Percentiles rank a stretch among this genome's conserved stretches.
These are phyloP conservation scores for Takifugu ocellatus DNA, from an alignment of 2,797 vertebrate genomes.

Conservation along the genomic window DNA sequence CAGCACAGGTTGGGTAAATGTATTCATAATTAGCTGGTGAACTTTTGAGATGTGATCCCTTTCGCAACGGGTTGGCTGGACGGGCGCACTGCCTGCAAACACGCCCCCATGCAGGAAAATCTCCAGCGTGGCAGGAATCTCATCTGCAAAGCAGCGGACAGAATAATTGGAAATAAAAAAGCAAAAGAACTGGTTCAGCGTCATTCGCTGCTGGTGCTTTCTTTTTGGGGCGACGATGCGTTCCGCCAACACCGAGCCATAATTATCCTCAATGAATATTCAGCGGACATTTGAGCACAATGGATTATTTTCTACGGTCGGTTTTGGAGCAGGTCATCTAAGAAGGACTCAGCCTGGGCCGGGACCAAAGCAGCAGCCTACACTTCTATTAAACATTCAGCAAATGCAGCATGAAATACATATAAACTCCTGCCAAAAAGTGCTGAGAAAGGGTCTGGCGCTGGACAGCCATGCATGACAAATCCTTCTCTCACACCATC, in stretches of 20 bases:
- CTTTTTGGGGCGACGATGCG: slow-evolving; percentile 10
- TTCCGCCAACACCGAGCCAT: slow-evolving; percentile 13
- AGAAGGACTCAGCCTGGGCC: slow-evolving; percentile 27
- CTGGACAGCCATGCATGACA: slow-evolving; percentile 64
- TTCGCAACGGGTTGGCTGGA: too few species aligned
- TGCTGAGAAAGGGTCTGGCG: slow-evolving; percentile 64
- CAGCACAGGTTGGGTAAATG: not conserved
- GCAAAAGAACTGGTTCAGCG: not conserved
- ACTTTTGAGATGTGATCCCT: too few species aligned
- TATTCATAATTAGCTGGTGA: too few species aligned
- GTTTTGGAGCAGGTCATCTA: slow-evolving; percentile 27
- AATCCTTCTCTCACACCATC: slow-evolving; percentile 73
- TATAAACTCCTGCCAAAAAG: slow-evolving; percentile 65
- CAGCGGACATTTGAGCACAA: slow-evolving; percentile 13
- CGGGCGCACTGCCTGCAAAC: too few species aligned
- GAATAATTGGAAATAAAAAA: slow-evolving; percentile 1
- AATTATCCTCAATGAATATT: slow-evolving; percentile 22
- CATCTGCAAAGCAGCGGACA: not conserved
- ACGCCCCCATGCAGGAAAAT: too few species aligned
- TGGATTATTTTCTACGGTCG: slow-evolving; percentile 34
- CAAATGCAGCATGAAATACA: slow-evolving; percentile 64
- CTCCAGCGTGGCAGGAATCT: not conserved
- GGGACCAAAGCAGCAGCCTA: slow-evolving; percentile 38
- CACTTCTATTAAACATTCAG: slow-evolving; percentile 47
- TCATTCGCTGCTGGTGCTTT: slow-evolving; percentile 12